phyloP scores from a whole-genome alignment of 2,797 vertebrate species.

The Paramormyrops hopkinsi region DNA sequence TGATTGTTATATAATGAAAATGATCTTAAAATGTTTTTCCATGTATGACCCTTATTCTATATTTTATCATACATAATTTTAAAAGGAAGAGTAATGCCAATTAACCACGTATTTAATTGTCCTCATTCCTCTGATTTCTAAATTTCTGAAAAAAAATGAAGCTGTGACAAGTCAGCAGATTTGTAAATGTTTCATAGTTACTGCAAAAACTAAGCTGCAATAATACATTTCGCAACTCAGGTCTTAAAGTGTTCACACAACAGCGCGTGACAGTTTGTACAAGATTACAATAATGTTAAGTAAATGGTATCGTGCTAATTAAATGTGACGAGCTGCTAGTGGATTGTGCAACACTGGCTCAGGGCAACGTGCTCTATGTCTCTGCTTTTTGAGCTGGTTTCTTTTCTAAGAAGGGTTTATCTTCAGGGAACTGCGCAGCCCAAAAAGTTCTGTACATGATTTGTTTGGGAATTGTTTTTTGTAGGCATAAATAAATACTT shows the following conservation, averaged over 20 bases:
- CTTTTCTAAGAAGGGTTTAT: not conserved
- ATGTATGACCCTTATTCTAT: not conserved
- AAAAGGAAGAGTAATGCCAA: not conserved
- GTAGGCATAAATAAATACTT: not conserved
- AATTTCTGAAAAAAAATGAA: not conserved
- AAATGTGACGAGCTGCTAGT: not conserved
- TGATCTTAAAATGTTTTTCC: not conserved
- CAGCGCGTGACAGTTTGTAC: not conserved
- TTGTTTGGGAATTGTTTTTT: not conserved
- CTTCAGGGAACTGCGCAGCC: not conserved
- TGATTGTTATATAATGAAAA: not conserved
- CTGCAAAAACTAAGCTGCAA: not conserved
- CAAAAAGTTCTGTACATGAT: not conserved
- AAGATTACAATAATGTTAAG: not conserved
- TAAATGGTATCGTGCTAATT: constrained; percentile 14
- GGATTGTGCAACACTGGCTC: not conserved
- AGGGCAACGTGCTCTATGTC: not conserved
- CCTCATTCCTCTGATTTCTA: not conserved
- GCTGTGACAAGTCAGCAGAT: not conserved
- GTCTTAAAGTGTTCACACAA: not conserved
- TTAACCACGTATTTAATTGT: not conserved
- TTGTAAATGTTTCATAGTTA: not conserved
- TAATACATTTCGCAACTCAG: not conserved
- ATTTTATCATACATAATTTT: not conserved
- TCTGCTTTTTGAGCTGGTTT: not conserved